Percentiles rank a stretch among this genome's conserved stretches.
phyloP scores from a whole-genome alignment of 2,797 vertebrate genomes.

The Alectoris magna region DNA sequence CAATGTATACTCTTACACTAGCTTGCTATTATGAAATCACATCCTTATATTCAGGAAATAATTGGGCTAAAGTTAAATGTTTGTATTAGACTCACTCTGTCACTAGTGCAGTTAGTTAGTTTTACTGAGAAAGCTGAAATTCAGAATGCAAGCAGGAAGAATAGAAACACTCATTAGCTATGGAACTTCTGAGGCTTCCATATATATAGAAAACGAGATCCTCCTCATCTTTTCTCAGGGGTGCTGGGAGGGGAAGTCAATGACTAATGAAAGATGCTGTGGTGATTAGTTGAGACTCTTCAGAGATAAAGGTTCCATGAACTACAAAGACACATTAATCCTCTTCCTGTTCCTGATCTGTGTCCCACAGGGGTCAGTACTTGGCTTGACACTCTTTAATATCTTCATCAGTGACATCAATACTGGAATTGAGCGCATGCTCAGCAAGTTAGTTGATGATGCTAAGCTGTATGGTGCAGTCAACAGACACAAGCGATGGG shows the following conservation, averaged over 20 bases:
- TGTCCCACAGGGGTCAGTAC: neutral
- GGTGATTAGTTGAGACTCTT: neutral
- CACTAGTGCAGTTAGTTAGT: neutral
- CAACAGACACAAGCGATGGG: neutral
- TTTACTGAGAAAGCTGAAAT: neutral
- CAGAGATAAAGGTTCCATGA: neutral
- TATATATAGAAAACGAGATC: neutral
- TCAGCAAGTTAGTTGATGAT: neutral
- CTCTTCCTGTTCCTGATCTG: neutral
- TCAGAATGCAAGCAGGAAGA: neutral
- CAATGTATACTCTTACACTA: neutral
- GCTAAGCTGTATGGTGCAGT: neutral
- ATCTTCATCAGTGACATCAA: neutral
- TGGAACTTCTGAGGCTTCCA: neutral
- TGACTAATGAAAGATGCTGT: neutral
- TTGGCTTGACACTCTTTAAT: neutral
- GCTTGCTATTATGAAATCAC: neutral
- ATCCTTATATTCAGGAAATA: conserved; percentile 13
- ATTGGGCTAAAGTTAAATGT: conserved; percentile 23
- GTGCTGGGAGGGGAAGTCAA: neutral
- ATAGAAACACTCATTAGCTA: neutral
- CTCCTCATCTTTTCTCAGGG: neutral
- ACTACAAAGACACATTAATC: neutral
- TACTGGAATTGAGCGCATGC: neutral
- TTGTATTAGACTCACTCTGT: neutral